These are phyloP conservation scores for Acanthopagrus latus DNA, from an alignment of 2,797 vertebrate species.

Conservation along the genomic window DNA sequence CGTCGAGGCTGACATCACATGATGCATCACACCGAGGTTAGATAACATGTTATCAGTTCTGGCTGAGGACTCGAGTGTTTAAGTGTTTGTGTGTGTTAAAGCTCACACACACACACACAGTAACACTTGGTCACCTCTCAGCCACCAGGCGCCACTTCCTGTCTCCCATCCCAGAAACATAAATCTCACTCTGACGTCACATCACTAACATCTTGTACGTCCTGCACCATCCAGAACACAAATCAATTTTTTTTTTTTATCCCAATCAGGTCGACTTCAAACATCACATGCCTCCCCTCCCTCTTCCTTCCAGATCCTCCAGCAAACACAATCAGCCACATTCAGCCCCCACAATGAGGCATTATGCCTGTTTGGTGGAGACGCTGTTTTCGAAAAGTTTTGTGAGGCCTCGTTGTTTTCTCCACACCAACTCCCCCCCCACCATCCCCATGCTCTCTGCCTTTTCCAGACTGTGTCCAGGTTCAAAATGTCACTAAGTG, in stretches of 20 bases:
- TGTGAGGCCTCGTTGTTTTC: slow-evolving; percentile 79
- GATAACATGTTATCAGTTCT: slow-evolving; percentile 63
- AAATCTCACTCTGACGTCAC: slow-evolving; percentile 20
- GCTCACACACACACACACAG: slow-evolving; percentile 5
- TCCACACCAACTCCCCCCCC: slow-evolving; percentile 12
- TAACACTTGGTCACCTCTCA: slow-evolving; percentile 19
- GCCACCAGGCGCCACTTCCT: slow-evolving; percentile 12
- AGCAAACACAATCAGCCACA: slow-evolving; percentile 78
- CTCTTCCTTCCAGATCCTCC: slow-evolving; percentile 72
- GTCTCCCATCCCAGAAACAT: background rate
- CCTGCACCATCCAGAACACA: slow-evolving; percentile 6
- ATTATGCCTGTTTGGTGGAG: slow-evolving; percentile 76
- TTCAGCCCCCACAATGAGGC: slow-evolving; percentile 81
- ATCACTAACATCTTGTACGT: background rate
- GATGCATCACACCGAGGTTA: slow-evolving; percentile 57
- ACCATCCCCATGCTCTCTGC: background rate
- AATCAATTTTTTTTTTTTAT: background rate
- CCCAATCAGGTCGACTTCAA: slow-evolving; percentile 65
- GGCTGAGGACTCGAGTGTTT: slow-evolving; percentile 11
- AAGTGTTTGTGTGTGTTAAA: slow-evolving; percentile 27
- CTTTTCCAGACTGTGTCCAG: slow-evolving; percentile 38
- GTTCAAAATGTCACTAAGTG: slow-evolving; percentile 73
- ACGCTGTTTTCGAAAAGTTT: slow-evolving; percentile 67
- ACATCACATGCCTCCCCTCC: slow-evolving; percentile 67
- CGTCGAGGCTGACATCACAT: slow-evolving; percentile 59